Evolutionary conservation across 2,113 vertebrate genomes (phyloP).

Genomic region (Symphodus melops): DNA sequence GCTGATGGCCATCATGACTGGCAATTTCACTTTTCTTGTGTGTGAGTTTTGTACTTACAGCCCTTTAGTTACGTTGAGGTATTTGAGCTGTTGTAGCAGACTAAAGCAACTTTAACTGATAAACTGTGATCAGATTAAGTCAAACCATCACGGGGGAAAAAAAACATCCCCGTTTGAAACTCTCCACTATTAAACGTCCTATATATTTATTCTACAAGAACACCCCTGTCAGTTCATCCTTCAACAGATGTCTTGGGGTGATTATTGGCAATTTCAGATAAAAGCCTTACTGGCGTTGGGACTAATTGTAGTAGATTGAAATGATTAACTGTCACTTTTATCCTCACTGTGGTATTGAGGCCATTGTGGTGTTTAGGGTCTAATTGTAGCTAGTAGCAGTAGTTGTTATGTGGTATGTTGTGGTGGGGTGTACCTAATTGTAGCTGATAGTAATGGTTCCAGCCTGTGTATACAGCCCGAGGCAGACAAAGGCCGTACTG

Average conservation of each 20-base stretch:
- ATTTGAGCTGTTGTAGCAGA: neutral
- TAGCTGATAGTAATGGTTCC: constrained; percentile 82
- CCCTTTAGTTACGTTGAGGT: too few relatives aligned
- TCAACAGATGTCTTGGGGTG: constrained; percentile 38
- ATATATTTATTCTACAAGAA: neutral
- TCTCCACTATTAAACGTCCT: neutral
- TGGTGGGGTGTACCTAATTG: constrained; percentile 77
- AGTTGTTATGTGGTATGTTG: constrained; percentile 78
- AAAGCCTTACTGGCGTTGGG: constrained; percentile 49
- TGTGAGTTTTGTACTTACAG: too few relatives aligned
- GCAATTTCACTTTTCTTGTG: too few relatives aligned
- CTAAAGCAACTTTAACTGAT: too few relatives aligned
- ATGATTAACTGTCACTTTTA: constrained; percentile 70
- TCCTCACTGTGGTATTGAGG: constrained; percentile 61
- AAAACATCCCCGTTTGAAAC: neutral
- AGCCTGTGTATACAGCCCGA: constrained; percentile 78
- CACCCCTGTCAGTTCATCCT: constrained; percentile 4
- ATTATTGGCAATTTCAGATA: constrained; percentile 68
- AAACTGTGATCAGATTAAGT: neutral
- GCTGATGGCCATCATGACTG: too few relatives aligned
- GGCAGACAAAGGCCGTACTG: constrained; percentile 61
- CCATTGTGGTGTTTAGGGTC: constrained; percentile 62
- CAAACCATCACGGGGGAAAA: neutral
- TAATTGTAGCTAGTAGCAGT: constrained; percentile 79
- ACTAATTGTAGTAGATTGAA: constrained; percentile 74